Conservation (phyloP, 1,140 invertebrate genomes). For the Capitella teleta region DNA sequence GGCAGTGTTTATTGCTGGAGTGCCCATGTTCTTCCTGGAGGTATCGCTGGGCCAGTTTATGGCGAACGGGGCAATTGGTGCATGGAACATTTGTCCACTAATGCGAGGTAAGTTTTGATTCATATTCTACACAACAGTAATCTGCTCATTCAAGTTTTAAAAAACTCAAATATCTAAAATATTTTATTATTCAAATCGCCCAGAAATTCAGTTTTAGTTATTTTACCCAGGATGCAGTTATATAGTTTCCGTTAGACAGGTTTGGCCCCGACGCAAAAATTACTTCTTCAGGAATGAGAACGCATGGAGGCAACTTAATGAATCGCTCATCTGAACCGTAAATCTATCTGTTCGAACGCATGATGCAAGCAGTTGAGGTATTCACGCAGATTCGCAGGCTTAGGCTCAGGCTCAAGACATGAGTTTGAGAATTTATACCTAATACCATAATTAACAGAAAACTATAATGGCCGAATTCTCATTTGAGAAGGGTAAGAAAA, state of each 20-base stretch:
- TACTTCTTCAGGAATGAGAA: constrained; percentile 98
- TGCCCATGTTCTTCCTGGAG: constrained; percentile 98
- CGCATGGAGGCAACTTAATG: constrained; percentile 89
- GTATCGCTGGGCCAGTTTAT: constrained; percentile 82
- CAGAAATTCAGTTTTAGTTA: too few species aligned
- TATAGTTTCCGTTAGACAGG: too few species aligned
- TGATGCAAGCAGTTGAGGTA: too few species aligned
- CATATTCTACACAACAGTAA: too few species aligned
- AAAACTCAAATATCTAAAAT: constrained; percentile 54
- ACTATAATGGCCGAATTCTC: background rate
- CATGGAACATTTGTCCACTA: too few species aligned
- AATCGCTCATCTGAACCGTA: too few species aligned
- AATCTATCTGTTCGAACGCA: too few species aligned
- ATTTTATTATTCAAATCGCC: background rate
- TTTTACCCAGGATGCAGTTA: too few species aligned
- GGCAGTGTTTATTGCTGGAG: constrained; percentile 81
- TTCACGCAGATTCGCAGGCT: background rate
- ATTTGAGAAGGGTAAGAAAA: too few species aligned
- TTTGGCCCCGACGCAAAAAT: too few species aligned
- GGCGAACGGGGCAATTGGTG: constrained; percentile 86
- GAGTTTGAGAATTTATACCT: background rate
- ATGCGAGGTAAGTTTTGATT: too few species aligned
- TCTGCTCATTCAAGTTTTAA: too few species aligned
- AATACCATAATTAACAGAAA: background rate
- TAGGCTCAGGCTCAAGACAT: background rate